A percentile compares a stretch with the other conserved stretches of the same genome.
phyloP scores from a whole-genome alignment of 2,113 vertebrate genomes.

The Lepisosteus oculatus region DNA sequence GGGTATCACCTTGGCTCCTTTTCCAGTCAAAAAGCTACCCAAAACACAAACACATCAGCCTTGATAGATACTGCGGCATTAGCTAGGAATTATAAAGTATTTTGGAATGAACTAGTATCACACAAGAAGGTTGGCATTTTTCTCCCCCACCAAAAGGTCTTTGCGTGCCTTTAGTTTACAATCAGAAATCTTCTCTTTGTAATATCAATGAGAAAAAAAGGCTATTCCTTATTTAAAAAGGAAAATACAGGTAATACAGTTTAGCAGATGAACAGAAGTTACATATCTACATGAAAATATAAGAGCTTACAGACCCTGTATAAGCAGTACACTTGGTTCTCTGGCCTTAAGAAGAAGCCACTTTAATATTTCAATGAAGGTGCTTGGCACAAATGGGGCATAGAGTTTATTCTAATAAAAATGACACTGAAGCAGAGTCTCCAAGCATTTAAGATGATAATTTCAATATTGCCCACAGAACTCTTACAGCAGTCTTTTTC shows the following conservation, averaged over 20 bases:
- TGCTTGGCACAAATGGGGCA: no score
- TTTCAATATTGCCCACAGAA: no score
- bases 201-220: no score
- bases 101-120: conserved; percentile 18
- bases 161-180: not conserved
- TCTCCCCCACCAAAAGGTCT: not conserved
- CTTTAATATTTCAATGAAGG: no score
- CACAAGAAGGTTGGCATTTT: conserved; percentile 27
- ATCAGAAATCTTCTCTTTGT: not conserved
- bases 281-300: not conserved
- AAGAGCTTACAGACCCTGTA: no score
- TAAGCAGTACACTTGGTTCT: no score
- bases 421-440: no score
- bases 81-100: not conserved
- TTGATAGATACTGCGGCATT: not conserved
- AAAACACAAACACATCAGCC: not conserved
- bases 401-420: no score
- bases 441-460: no score
- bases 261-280: conserved; percentile 1
- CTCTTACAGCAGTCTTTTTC: no score
- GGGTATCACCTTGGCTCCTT: not conserved
- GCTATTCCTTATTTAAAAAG: no score
- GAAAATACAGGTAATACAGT: not conserved
- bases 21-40: not conserved
- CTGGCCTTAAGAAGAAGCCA: no score